A percentile compares a stretch with the other conserved stretches of the same genome.
phyloP scores from a whole-genome alignment of 2,888 invertebrate genomes.

The Tholera decimalis region DNA sequence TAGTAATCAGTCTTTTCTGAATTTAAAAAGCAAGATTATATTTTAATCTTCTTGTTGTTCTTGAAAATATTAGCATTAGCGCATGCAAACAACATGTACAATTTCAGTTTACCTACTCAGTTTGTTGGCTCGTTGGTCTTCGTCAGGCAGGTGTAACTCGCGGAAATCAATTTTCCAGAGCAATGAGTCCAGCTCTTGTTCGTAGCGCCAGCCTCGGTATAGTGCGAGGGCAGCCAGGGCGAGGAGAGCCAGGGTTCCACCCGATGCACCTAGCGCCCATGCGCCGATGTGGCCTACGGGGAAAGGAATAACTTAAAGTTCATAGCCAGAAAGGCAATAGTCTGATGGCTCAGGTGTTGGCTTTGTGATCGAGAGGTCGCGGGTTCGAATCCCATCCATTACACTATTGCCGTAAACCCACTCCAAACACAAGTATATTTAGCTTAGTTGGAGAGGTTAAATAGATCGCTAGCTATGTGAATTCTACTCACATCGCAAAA shows the following conservation, averaged over 20 bases:
- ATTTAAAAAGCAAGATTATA: too few species aligned
- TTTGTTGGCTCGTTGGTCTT: slow-evolving; percentile 87
- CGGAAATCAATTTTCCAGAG: slow-evolving; percentile 98
- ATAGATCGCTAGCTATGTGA: too few species aligned
- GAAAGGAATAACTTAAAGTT: neutral
- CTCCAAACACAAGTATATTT: too few species aligned
- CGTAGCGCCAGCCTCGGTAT: slow-evolving; percentile 98
- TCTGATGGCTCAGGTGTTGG: too few species aligned
- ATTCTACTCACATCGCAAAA: too few species aligned
- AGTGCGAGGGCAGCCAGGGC: slow-evolving; percentile 94
- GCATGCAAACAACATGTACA: slow-evolving; percentile 86
- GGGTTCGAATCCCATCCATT: too few species aligned
- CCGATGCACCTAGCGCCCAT: slow-evolving; percentile 95
- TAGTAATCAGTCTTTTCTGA: neutral
- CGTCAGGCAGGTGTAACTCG: slow-evolving; percentile 94
- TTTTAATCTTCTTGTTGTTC: too few species aligned
- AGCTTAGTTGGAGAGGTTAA: too few species aligned
- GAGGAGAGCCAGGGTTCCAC: slow-evolving; percentile 94
- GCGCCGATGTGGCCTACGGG: slow-evolving; percentile 95
- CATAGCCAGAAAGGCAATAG: neutral
- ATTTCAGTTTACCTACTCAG: slow-evolving; percentile 90
- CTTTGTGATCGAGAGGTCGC: too few species aligned
- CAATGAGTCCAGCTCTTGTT: slow-evolving; percentile 97
- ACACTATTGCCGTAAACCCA: too few species aligned
- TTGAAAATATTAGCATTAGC: slow-evolving; percentile 33